Evolutionary conservation across 2,797 vertebrate genomes (phyloP).

Genomic region (Pipistrellus nathusii): DNA sequence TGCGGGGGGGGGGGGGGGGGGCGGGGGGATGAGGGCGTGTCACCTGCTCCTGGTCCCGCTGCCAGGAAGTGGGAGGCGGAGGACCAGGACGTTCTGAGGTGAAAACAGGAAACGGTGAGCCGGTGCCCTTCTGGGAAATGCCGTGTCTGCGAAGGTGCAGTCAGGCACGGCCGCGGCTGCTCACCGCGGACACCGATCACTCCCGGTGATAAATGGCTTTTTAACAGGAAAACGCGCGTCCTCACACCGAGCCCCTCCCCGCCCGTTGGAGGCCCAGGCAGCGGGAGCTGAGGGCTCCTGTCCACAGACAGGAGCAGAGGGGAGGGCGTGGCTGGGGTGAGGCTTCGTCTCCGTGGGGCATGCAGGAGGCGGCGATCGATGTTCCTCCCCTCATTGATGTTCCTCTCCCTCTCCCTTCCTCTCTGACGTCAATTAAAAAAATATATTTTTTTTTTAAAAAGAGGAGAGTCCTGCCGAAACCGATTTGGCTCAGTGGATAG

Average conservation of each 20-base stretch:
- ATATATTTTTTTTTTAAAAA: too few relatives aligned
- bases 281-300: background rate
- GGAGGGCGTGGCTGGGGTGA: too few relatives aligned
- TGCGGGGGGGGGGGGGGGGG: too few relatives aligned
- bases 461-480: too few relatives aligned
- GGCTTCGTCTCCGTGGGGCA: too few relatives aligned
- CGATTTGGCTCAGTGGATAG: too few relatives aligned
- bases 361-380: too few relatives aligned
- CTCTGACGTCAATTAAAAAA: too few relatives aligned
- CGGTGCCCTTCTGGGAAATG: slow-evolving; percentile 82
- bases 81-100: slow-evolving; percentile 80
- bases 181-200: slow-evolving; percentile 1
- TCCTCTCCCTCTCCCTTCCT: too few relatives aligned
- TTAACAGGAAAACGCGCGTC: background rate
- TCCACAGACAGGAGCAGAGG: background rate
- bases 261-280: background rate
- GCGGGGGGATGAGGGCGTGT: background rate
- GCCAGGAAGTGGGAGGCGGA: slow-evolving; percentile 65
- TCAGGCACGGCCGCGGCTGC: slow-evolving; percentile 61
- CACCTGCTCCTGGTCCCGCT: slow-evolving; percentile 23
- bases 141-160: slow-evolving; percentile 73
- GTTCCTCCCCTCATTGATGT: too few relatives aligned
- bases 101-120: slow-evolving; percentile 80
- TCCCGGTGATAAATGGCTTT: slow-evolving; percentile 43
- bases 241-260: too few relatives aligned